Evolutionary conservation across 2,888 invertebrate genomes (phyloP).

Genomic region (Eilema depressum): DNA sequence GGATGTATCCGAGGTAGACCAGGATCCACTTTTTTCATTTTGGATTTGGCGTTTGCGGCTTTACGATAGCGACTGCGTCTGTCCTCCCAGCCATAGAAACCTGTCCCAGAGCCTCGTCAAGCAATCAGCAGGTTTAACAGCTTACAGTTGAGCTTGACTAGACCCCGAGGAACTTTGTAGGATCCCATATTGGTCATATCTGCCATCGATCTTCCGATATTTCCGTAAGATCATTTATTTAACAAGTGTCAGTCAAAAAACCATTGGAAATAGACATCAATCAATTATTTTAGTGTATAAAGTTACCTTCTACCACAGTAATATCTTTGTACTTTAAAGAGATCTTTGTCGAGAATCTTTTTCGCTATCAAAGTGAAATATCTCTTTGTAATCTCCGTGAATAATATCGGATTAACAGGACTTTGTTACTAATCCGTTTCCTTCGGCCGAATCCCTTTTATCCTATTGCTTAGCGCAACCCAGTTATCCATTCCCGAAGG

Average conservation of each 20-base stretch:
- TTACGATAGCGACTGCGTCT: no score
- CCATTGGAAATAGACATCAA: background rate
- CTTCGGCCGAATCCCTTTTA: constrained; percentile 69
- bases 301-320: constrained; percentile 52
- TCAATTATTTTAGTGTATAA: constrained; percentile 31
- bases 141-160: no score
- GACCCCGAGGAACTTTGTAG: no score
- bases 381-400: constrained; percentile 76
- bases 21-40: no score
- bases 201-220: background rate
- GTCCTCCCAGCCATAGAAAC: no score
- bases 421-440: constrained; percentile 70
- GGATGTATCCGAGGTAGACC: no score
- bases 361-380: constrained; percentile 73
- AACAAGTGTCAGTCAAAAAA: background rate
- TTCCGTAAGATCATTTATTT: background rate
- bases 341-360: constrained; percentile 61
- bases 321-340: constrained; percentile 64
- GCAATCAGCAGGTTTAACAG: no score
- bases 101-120: no score
- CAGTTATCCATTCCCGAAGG: constrained; percentile 55
- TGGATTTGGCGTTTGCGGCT: no score
- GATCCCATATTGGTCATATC: background rate
- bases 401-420: constrained; percentile 77
- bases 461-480: constrained; percentile 56